phyloP scores from a whole-genome alignment of 1,140 invertebrate genomes.

The Nymphalis io region DNA sequence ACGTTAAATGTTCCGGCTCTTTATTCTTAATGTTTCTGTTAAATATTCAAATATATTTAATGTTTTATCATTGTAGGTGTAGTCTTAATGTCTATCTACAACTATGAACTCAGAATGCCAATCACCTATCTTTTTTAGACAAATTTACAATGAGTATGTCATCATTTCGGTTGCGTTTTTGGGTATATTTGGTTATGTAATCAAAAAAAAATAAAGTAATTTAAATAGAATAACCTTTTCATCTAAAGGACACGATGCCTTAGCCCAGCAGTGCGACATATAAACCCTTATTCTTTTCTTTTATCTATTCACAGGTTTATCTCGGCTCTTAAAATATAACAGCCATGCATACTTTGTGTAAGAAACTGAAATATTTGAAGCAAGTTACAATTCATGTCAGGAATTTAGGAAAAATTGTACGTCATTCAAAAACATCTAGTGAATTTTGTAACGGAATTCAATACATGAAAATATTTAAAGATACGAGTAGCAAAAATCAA shows the following conservation, averaged over 20 bases:
- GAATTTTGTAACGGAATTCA: slow-evolving; percentile 5
- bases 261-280: too few relatives aligned
- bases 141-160: too few relatives aligned
- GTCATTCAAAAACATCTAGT: neutral
- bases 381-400: neutral
- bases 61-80: neutral
- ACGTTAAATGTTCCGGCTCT: neutral
- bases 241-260: too few relatives aligned
- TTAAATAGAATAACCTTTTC: too few relatives aligned
- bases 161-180: too few relatives aligned
- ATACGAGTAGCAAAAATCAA: neutral
- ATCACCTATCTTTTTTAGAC: too few relatives aligned
- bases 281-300: too few relatives aligned
- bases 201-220: too few relatives aligned
- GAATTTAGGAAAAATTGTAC: neutral
- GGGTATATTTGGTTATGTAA: too few relatives aligned
- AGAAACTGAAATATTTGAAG: neutral
- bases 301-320: too few relatives aligned
- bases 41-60: neutral
- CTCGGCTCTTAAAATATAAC: too few relatives aligned
- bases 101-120: too few relatives aligned
- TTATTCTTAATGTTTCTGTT: neutral
- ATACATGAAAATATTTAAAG: slow-evolving; percentile 2
- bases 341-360: neutral
- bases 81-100: neutral